These are phyloP conservation scores for Eledone cirrhosa DNA, from an alignment of 2,888 invertebrate species.

Conservation along the genomic window DNA sequence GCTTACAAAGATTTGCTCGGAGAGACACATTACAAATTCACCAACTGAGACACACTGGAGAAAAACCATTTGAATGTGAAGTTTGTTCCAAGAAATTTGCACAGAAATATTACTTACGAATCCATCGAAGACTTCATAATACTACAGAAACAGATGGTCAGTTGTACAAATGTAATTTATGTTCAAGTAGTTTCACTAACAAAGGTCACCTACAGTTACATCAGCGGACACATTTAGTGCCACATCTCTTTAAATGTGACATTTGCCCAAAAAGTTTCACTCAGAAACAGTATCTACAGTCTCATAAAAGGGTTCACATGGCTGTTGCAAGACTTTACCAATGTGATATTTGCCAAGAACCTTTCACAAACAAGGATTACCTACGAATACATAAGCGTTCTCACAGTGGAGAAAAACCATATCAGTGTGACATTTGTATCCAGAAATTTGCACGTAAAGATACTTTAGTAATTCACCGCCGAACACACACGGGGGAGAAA, in stretches of 20 bases:
- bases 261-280: slow-evolving; percentile 11
- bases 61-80: slow-evolving; percentile 8
- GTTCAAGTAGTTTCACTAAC: slow-evolving; percentile 1
- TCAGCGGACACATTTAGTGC: neutral
- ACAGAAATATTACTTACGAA: neutral
- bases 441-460: slow-evolving; percentile 20
- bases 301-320: neutral
- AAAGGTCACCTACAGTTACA: neutral
- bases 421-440: slow-evolving; percentile 21
- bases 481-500: slow-evolving; percentile 20
- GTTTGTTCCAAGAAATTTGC: slow-evolving; percentile 12
- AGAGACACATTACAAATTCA: slow-evolving; percentile 14
- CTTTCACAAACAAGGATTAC: slow-evolving; percentile 13
- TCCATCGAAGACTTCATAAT: neutral
- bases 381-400: neutral
- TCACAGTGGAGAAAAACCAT: slow-evolving; percentile 12
- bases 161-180: slow-evolving; percentile 6
- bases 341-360: slow-evolving; percentile 14
- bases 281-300: slow-evolving; percentile 6
- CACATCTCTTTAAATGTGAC: neutral
- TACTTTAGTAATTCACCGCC: slow-evolving; percentile 2
- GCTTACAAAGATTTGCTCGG: slow-evolving; percentile 19
- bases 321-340: slow-evolving; percentile 15
- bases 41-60: slow-evolving; percentile 15
- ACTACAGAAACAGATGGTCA: neutral